Base-by-base conservation (phyloP, 2,113 vertebrate genomes). In the Diadophis punctatus region DNA sequence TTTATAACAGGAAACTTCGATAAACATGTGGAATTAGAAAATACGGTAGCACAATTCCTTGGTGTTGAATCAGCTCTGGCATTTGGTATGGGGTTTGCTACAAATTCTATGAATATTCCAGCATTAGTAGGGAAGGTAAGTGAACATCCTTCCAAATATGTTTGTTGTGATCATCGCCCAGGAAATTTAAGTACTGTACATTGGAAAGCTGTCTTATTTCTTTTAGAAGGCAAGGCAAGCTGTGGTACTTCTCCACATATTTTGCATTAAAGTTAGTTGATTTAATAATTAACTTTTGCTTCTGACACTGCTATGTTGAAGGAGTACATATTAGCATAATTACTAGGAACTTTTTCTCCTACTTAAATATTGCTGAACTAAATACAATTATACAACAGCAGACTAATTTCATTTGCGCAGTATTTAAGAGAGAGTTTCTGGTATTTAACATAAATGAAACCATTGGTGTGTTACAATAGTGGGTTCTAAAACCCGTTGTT, bases 41-140 rank as follows among this genome's bases (percentile, higher is more conserved):
- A 98, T 30, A 98, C 99, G 10, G 97, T 99, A 93, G 98, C 98
- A 49, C 94, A 86, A 49, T 99, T 99, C 96, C 97, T 99, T 46
- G 97, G 98, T 63, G 98, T 98, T 4, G 98, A 99, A 96, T 98
- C 98, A 22, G 97, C 98, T 63, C 98, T 99, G 98, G 97, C 97
- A 9, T 99, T 98, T 92, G 98, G 99, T 51, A 99, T 99, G 99
- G 99, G 99, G 89, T 99, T 99, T 51, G 99, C 99, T 94, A 99
- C 98, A 53, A 99, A 99, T 96, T 98, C 98, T 0, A 99, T 98
- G 98, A 99, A 99, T 96, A 99, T 99, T 90, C 98, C 99, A 87
- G 98, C 98, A 91, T 97, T 99, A 58, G 98, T 99, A 95, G 98
- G 98, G 91, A 99, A 99, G 98, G 99, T 99, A 91, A 97, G 97